These are phyloP conservation scores for Cremastobaeus sp. DNA, from an alignment of 2,888 invertebrate species.

Conservation along the genomic window DNA sequence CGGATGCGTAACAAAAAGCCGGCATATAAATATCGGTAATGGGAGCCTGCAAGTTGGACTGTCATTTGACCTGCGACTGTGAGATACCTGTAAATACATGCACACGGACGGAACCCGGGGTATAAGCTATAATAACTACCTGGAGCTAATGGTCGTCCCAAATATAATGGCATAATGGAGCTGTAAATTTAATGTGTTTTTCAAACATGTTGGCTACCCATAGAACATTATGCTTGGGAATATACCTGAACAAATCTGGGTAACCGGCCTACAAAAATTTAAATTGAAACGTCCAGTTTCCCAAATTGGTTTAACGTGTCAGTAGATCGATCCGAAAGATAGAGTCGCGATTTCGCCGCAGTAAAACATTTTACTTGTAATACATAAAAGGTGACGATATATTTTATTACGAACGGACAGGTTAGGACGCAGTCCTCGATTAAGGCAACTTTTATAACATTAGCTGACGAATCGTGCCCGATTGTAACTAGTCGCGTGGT, in stretches of 20 bases:
- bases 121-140: constrained; percentile 33
- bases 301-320: constrained; percentile 45
- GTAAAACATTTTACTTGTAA: constrained; percentile 35
- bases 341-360: not conserved
- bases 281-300: constrained; percentile 47
- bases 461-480: not conserved
- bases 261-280: constrained; percentile 39
- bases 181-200: constrained; percentile 43
- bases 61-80: constrained; percentile 31
- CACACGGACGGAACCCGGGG: not conserved
- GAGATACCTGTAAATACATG: constrained; percentile 35
- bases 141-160: constrained; percentile 43
- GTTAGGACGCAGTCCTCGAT: not conserved
- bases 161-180: constrained; percentile 46
- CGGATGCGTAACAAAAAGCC: constrained; percentile 10
- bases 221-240: constrained; percentile 21
- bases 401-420: constrained; percentile 15
- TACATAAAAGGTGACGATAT: constrained; percentile 21
- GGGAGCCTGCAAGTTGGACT: constrained; percentile 8
- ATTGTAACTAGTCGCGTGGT: constrained; percentile 5
- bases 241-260: constrained; percentile 35
- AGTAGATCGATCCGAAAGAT: constrained; percentile 25
- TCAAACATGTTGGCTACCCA: constrained; percentile 37
- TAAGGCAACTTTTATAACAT: constrained; percentile 2
- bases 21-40: constrained; percentile 44